Evolutionary conservation across 2,888 invertebrate genomes (phyloP).

Genomic region (Caenorhabditis uteleia): DNA sequence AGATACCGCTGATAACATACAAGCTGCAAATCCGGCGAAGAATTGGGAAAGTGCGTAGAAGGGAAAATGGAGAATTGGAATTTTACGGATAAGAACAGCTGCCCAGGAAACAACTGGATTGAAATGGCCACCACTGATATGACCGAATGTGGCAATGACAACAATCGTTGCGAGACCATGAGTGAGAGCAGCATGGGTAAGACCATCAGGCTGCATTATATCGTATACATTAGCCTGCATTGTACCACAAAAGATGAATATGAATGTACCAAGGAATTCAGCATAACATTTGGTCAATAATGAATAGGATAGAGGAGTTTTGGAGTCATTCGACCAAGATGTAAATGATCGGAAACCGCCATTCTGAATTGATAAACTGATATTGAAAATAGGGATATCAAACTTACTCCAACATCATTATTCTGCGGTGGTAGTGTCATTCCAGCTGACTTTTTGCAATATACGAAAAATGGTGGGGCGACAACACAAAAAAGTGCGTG

Average conservation of each 20-base stretch:
- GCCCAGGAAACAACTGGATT: slow-evolving; percentile 71
- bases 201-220: slow-evolving; percentile 22
- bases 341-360: too few relatives aligned
- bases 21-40: slow-evolving; percentile 67
- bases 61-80: slow-evolving; percentile 58
- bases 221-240: slow-evolving; percentile 41
- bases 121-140: slow-evolving; percentile 70
- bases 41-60: slow-evolving; percentile 69
- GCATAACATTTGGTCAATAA: slow-evolving; percentile 21
- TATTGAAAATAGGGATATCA: too few relatives aligned
- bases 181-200: slow-evolving; percentile 30
- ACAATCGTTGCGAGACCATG: slow-evolving; percentile 27
- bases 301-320: too few relatives aligned
- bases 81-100: slow-evolving; percentile 61
- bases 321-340: too few relatives aligned
- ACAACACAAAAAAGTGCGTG: too few relatives aligned
- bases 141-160: slow-evolving; percentile 23
- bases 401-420: too few relatives aligned
- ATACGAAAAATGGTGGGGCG: too few relatives aligned
- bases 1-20: slow-evolving; percentile 60
- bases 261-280: slow-evolving; percentile 31
- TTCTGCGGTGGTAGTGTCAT: too few relatives aligned
- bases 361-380: too few relatives aligned
- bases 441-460: too few relatives aligned
- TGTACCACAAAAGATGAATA: slow-evolving; percentile 36